A percentile compares a stretch with the other conserved stretches of the same genome.
Evolutionary conservation across 2,113 vertebrate species (phyloP).

Genomic region (Hydrolagus affinis): DNA sequence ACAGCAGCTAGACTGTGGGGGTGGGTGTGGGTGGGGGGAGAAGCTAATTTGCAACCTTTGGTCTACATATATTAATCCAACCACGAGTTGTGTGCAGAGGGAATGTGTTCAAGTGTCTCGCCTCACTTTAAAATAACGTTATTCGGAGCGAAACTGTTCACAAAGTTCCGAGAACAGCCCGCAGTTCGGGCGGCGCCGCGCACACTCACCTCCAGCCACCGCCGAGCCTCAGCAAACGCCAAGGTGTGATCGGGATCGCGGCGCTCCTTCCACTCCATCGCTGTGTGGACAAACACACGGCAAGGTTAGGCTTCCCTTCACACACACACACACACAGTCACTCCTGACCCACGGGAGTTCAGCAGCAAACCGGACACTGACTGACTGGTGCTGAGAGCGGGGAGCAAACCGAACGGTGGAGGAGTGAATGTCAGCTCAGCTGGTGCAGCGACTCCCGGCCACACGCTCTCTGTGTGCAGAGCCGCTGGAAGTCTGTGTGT

Average conservation of each 20-base stretch:
- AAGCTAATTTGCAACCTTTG: too few relatives aligned
- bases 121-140: too few relatives aligned
- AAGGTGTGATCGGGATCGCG: constrained; percentile 52
- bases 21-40: too few relatives aligned
- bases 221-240: constrained; percentile 70
- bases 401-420: too few relatives aligned
- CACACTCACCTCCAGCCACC: constrained; percentile 81
- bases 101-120: neutral
- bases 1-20: too few relatives aligned
- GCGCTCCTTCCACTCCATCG: constrained; percentile 69
- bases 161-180: neutral
- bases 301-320: too few relatives aligned
- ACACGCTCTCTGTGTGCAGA: neutral
- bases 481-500: neutral
- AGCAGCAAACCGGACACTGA: too few relatives aligned
- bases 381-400: too few relatives aligned
- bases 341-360: neutral
- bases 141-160: neutral
- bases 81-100: neutral
- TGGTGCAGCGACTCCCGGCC: neutral
- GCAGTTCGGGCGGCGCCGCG: neutral
- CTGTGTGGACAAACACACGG: constrained; percentile 16
- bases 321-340: neutral
- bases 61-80: too few relatives aligned
- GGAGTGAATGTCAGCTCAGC: neutral